Evolutionary conservation across 2,113 vertebrate genomes (phyloP).

Genomic region (Limnothrissa miodon): DNA sequence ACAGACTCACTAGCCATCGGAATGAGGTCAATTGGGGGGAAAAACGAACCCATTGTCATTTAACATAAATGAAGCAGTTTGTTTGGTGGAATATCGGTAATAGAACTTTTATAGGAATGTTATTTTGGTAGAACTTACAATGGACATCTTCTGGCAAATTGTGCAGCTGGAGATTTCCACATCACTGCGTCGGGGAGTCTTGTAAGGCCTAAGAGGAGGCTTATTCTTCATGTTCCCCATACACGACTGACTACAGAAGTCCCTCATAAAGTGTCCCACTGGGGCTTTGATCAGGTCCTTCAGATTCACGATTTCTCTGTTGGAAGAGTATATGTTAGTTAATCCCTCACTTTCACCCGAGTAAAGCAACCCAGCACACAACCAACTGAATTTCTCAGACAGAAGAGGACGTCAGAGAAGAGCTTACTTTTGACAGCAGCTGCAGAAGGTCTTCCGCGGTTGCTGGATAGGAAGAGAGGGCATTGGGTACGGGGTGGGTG

Average conservation of each 20-base stretch:
- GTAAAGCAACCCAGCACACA: background rate
- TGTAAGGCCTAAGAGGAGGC: background rate
- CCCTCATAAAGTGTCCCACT: slow-evolving; percentile 79
- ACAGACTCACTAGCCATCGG: too few relatives aligned
- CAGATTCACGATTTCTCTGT: slow-evolving; percentile 87
- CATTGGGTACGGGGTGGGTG: background rate
- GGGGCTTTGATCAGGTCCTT: slow-evolving; percentile 93
- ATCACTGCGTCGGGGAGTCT: slow-evolving; percentile 38
- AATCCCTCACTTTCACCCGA: background rate
- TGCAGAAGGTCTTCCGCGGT: slow-evolving; percentile 77
- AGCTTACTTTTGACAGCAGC: slow-evolving; percentile 89
- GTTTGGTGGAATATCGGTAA: too few relatives aligned
- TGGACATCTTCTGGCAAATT: slow-evolving; percentile 82
- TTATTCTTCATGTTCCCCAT: slow-evolving; percentile 69
- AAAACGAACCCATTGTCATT: too few relatives aligned
- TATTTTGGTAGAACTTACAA: background rate
- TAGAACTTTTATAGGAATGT: too few relatives aligned
- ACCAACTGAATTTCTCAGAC: background rate
- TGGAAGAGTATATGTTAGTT: slow-evolving; percentile 18
- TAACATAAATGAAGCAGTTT: too few relatives aligned
- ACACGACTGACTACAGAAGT: slow-evolving; percentile 94
- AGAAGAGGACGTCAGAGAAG: background rate
- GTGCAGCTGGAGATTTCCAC: slow-evolving; percentile 84
- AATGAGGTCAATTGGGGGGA: too few relatives aligned
- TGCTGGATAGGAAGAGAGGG: background rate